These are phyloP conservation scores for Heterotilapia buettikoferi DNA, from an alignment of 2,113 vertebrate genomes.

Conservation along the genomic window DNA sequence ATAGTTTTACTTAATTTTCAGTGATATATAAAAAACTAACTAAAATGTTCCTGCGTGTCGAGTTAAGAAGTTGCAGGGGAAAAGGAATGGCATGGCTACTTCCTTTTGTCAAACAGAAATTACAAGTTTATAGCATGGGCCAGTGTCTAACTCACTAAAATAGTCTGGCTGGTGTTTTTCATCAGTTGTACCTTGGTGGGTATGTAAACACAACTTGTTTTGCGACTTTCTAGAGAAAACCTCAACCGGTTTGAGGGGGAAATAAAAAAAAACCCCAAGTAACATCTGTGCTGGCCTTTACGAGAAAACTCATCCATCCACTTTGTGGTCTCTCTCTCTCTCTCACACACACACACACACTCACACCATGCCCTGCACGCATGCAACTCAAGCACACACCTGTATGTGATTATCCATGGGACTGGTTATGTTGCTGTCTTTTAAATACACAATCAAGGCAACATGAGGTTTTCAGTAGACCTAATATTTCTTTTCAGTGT, in stretches of 20 bases:
- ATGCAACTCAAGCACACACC: conserved; percentile 32
- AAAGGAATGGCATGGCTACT: not conserved
- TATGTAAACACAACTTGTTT: conserved; percentile 45
- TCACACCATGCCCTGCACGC: conserved; percentile 13
- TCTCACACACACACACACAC: not conserved
- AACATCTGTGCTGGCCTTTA: conserved; percentile 67
- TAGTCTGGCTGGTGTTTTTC: not conserved
- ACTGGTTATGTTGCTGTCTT: not conserved
- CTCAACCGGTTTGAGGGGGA: conserved; percentile 37
- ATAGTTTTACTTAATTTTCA: not conserved
- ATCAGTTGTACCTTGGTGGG: conserved; percentile 6
- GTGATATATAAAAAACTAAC: not conserved
- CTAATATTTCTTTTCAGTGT: not conserved
- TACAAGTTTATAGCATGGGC: not conserved
- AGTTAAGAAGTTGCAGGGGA: not conserved
- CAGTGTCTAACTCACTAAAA: not conserved
- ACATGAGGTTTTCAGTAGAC: not conserved
- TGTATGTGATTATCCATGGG: conserved; percentile 30
- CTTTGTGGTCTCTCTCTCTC: conserved; percentile 33
- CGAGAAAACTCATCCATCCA: conserved; percentile 57
- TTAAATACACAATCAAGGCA: not conserved
- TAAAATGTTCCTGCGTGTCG: not conserved
- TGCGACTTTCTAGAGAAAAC: conserved; percentile 54
- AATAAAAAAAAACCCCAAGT: not conserved
- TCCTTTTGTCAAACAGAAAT: not conserved